phyloP scores from a whole-genome alignment of 2,888 invertebrate species.

The Parnassius orleans region DNA sequence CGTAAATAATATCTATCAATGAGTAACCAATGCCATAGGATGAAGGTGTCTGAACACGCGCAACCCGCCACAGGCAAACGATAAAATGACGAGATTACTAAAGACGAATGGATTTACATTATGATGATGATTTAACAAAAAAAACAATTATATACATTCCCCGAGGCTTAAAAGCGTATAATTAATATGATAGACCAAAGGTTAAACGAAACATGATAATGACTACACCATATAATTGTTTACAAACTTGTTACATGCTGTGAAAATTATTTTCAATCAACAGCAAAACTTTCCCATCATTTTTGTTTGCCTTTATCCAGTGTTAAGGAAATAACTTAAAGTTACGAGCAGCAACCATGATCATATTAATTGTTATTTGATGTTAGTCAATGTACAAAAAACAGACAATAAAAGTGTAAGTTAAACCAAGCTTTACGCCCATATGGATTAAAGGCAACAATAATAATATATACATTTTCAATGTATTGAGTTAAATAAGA shows the following conservation, averaged over 20 bases:
- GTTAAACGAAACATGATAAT: too few relatives aligned
- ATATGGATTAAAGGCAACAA: too few relatives aligned
- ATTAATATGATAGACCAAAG: too few relatives aligned
- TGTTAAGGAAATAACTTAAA: neutral
- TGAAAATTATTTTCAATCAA: too few relatives aligned
- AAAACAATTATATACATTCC: neutral
- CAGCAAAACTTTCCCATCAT: neutral
- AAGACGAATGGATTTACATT: too few relatives aligned
- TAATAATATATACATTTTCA: too few relatives aligned
- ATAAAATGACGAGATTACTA: neutral
- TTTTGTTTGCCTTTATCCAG: neutral
- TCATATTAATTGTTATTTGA: neutral
- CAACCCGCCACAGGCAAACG: slow-evolving; percentile 23
- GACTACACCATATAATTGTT: too few relatives aligned
- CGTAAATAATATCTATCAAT: neutral
- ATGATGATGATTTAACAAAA: neutral
- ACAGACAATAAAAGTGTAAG: too few relatives aligned
- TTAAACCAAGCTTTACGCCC: too few relatives aligned
- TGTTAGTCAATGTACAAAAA: neutral
- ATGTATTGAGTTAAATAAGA: too few relatives aligned
- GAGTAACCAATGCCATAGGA: slow-evolving; percentile 27
- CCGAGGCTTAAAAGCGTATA: too few relatives aligned
- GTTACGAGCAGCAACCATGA: neutral
- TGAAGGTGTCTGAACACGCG: slow-evolving; percentile 35
- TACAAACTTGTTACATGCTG: too few relatives aligned